Conservation (phyloP, 2,797 vertebrate genomes). For the Hoplostethus atlanticus region DNA sequence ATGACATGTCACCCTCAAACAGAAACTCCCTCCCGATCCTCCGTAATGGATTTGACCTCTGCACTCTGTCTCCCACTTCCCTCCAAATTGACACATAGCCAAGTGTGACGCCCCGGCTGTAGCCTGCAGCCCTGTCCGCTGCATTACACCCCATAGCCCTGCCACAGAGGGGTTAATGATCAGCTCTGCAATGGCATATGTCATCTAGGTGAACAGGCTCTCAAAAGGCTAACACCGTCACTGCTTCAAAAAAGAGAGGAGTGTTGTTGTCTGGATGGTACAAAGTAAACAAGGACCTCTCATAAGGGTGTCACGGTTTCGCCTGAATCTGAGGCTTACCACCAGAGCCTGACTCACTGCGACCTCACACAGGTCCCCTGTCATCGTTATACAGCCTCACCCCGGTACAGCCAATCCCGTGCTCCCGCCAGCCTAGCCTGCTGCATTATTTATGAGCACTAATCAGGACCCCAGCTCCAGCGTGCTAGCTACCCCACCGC, state of each 20-base stretch:
- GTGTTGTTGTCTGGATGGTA: conserved; percentile 10
- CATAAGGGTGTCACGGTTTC: conserved; percentile 35
- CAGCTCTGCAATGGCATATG: conserved; percentile 57
- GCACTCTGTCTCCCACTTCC: conserved; percentile 74
- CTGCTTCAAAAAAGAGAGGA: not conserved
- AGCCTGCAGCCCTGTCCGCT: conserved; percentile 59
- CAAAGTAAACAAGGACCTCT: conserved; percentile 26
- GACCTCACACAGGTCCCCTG: conserved; percentile 67
- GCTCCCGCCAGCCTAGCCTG: conserved; percentile 54
- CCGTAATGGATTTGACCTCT: conserved; percentile 85
- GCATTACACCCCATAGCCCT: conserved; percentile 39
- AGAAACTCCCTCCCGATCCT: conserved; percentile 78
- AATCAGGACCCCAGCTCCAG: conserved; percentile 80
- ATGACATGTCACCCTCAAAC: conserved; percentile 75
- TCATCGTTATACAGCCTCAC: conserved; percentile 70
- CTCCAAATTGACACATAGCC: conserved; percentile 69
- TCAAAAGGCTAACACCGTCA: conserved; percentile 30
- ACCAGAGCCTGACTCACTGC: conserved; percentile 51
- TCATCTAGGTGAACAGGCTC: conserved; percentile 44
- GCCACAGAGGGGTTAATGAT: conserved; percentile 57
- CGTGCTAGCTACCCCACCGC: conserved; percentile 77
- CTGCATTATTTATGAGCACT: conserved; percentile 83
- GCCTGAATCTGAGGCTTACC: conserved; percentile 54
- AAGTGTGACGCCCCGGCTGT: conserved; percentile 70
- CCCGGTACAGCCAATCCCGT: conserved; percentile 65